phyloP scores from a whole-genome alignment of 2,797 vertebrate genomes.

The Tadarida brasiliensis region DNA sequence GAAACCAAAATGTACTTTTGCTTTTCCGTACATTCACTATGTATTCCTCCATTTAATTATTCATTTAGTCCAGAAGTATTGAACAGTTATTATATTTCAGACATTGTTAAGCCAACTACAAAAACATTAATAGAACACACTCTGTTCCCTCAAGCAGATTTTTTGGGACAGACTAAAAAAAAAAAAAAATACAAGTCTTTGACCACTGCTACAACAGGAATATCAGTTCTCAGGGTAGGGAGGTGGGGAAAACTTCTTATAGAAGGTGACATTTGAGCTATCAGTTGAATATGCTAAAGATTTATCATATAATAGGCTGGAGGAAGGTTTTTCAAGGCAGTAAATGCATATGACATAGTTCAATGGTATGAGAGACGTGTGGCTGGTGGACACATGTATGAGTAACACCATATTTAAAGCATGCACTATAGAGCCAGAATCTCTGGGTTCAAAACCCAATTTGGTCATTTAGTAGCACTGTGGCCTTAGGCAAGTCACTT shows the following conservation, averaged over 20 bases:
- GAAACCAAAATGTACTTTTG: neutral
- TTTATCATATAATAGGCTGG: neutral
- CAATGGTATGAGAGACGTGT: neutral
- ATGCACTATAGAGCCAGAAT: neutral
- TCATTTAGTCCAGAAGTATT: neutral
- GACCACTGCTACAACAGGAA: neutral
- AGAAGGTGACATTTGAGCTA: neutral
- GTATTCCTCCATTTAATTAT: neutral
- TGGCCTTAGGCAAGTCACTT: neutral
- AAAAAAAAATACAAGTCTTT: neutral
- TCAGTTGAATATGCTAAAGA: neutral
- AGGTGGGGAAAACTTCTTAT: neutral
- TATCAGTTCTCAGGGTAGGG: neutral
- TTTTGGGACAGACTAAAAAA: neutral
- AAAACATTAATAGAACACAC: neutral
- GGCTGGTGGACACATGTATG: fast-evolving
- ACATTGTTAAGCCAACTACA: neutral
- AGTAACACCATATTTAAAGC: neutral
- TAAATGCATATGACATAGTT: neutral
- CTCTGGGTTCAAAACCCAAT: neutral
- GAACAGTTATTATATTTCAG: neutral
- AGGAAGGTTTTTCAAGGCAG: neutral
- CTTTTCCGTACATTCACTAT: neutral
- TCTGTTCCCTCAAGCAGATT: neutral
- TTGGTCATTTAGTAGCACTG: neutral